Base-by-base conservation (phyloP, 1,140 invertebrate genomes). In the Microplitis mediator region DNA sequence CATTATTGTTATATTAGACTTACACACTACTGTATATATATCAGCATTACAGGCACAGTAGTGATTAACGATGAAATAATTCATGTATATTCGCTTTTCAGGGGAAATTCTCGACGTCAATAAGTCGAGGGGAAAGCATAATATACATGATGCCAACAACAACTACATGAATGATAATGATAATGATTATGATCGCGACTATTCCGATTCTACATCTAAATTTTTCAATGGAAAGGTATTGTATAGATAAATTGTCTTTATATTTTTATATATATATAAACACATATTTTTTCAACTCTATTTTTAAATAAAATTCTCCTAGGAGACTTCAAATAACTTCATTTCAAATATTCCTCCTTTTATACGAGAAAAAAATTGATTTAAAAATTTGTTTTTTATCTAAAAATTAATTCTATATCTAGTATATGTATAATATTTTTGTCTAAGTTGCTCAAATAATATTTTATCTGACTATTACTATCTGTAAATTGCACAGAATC, bases 161-260 rank as follows among this genome's bases (percentile, higher is more conserved):
- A 67, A 51, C 73, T 60, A 66, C 54, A 75, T 68, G 76, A 76
- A 4, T 31, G 76, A 81, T n/a, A 74, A 81, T 9, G 67, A 82
- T 65, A 75, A 81, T 69, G 74, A 79, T 5, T 79, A 83, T 56
- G 66, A 77, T 5, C 71, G 73, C 31, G 77, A 77, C 4, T 80
- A 83, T 13, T 65, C 75, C 31, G 80, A 82, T 3, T 74, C 67
- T 16, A 52, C 72, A 8, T 74, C 75, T 35, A 78, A 76, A 74
- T 66, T 60, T 65, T 75, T 78, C 62, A 77, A 39, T 58, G 75
- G 72, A 5, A 78, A 76, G 79, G 83, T 84, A 81, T 75, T 72
- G 69, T 8, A 39, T n/a, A 6, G 52, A 58, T 45, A 34, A 65
- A 72, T 66, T 60, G 0, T 74, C 31, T 39, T 32, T 52, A 31